A percentile compares a stretch with the other conserved stretches of the same genome.
Conservation (phyloP, 2,888 invertebrate species). For the Pterostichus madidus region DNA sequence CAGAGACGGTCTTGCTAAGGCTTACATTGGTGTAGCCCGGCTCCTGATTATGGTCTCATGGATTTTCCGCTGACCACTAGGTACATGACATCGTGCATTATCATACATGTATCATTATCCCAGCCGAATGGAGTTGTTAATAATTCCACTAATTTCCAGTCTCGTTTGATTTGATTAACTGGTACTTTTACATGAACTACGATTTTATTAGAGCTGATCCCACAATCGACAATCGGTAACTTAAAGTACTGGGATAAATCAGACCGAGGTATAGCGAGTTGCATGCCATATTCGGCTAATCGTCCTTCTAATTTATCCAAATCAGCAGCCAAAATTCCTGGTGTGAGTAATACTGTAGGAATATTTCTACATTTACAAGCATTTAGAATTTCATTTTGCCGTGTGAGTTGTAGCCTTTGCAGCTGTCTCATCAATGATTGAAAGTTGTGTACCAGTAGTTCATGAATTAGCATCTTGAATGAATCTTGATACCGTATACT, state of each 20-base stretch:
- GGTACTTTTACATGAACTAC: conserved; percentile 40
- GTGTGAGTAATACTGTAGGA: conserved; percentile 8
- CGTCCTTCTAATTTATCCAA: not conserved
- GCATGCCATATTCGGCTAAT: not conserved
- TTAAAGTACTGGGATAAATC: conserved; percentile 52
- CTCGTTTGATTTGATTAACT: conserved; percentile 1
- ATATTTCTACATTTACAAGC: conserved; percentile 10
- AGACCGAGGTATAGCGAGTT: conserved; percentile 1
- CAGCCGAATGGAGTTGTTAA: conserved; percentile 57
- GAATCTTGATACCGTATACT: not conserved
- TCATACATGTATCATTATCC: no score
- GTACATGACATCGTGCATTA: conserved; percentile 57
- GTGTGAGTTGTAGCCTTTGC: not conserved
- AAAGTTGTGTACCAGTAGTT: conserved; percentile 7
- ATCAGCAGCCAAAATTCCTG: not conserved
- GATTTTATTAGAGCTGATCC: not conserved
- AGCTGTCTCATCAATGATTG: not conserved
- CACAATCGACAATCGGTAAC: conserved; percentile 57
- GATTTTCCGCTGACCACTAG: conserved; percentile 45
- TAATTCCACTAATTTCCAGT: conserved; percentile 51
- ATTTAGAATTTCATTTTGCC: conserved; percentile 34
- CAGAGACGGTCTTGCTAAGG: conserved; percentile 56
- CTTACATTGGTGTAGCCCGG: conserved; percentile 49
- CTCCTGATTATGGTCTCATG: conserved; percentile 38
- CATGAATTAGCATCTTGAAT: not conserved